Conservation (phyloP, 2,113 vertebrate species). For the Pluvialis apricaria region DNA sequence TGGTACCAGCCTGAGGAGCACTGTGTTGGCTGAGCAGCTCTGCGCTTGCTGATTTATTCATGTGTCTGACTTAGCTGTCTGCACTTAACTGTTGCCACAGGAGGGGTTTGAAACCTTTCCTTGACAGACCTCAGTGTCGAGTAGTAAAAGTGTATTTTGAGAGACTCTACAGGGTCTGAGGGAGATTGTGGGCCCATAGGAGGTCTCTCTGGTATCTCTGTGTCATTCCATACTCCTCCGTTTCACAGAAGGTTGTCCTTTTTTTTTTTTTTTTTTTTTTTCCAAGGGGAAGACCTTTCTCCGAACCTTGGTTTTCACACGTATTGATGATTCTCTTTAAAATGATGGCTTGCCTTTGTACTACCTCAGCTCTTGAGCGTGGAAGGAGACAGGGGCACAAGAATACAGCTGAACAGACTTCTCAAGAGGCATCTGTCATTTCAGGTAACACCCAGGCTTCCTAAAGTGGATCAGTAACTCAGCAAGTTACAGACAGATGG, state of each 20-base stretch:
- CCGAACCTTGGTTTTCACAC: neutral
- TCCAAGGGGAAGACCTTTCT: neutral
- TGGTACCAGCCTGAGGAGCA: neutral
- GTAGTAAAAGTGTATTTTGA: neutral
- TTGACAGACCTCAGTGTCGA: neutral
- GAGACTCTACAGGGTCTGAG: neutral
- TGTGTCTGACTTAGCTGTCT: neutral
- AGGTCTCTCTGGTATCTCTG: neutral
- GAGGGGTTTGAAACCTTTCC: neutral
- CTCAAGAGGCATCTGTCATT: neutral
- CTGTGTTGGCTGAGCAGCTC: neutral
- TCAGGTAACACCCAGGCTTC: neutral
- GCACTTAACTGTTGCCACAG: neutral
- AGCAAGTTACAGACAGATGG: neutral
- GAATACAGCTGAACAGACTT: neutral
- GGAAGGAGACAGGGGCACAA: neutral
- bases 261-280: neutral
- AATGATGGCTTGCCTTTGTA: neutral
- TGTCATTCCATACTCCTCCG: neutral
- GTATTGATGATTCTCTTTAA: neutral
- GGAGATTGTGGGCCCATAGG: neutral
- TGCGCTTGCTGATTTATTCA: neutral
- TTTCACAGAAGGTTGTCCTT: neutral
- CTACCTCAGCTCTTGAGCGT: neutral
- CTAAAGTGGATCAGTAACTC: neutral